Conservation (phyloP, 1,140 invertebrate species). For the Drosophila guanche region DNA sequence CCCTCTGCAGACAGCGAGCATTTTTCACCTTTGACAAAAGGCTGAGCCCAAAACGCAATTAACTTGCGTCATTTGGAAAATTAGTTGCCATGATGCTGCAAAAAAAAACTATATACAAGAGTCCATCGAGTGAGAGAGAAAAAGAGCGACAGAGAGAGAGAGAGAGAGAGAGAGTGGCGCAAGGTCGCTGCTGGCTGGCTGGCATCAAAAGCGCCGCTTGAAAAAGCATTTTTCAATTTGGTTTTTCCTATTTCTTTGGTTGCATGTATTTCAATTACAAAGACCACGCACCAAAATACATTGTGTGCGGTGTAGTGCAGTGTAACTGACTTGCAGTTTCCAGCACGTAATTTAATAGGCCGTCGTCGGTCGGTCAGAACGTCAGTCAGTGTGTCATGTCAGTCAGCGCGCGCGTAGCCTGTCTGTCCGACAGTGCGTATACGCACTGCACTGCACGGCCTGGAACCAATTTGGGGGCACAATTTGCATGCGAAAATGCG, state of each 20-base stretch:
- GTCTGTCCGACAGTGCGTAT: slow-evolving; percentile 36
- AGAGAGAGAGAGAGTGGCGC: slow-evolving; percentile 15
- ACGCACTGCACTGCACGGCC: slow-evolving; percentile 33
- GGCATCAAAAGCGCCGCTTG: slow-evolving; percentile 62
- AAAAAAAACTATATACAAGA: slow-evolving; percentile 28
- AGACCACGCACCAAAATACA: slow-evolving; percentile 48
- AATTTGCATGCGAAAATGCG: slow-evolving; percentile 47
- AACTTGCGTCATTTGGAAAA: slow-evolving; percentile 79
- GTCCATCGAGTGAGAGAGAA: slow-evolving; percentile 1
- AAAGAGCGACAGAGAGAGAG: not conserved
- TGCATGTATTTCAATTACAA: slow-evolving; percentile 47
- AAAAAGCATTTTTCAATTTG: slow-evolving; percentile 60
- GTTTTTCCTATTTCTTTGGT: slow-evolving; percentile 29
- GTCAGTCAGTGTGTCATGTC: slow-evolving; percentile 1
- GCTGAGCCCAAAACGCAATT: slow-evolving; percentile 55
- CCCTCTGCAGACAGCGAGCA: slow-evolving; percentile 16
- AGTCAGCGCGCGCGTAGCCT: no score
- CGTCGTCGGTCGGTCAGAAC: slow-evolving; percentile 11
- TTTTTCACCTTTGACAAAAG: slow-evolving; percentile 77
- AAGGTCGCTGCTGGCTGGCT: slow-evolving; percentile 55
- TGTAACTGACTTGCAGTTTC: slow-evolving; percentile 52
- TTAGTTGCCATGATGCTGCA: slow-evolving; percentile 78
- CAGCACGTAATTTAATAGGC: not conserved
- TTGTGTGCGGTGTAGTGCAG: not conserved
- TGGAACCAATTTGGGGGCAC: no score